Conservation (phyloP, 2,797 vertebrate genomes). For the Chiloscyllium punctatum region DNA sequence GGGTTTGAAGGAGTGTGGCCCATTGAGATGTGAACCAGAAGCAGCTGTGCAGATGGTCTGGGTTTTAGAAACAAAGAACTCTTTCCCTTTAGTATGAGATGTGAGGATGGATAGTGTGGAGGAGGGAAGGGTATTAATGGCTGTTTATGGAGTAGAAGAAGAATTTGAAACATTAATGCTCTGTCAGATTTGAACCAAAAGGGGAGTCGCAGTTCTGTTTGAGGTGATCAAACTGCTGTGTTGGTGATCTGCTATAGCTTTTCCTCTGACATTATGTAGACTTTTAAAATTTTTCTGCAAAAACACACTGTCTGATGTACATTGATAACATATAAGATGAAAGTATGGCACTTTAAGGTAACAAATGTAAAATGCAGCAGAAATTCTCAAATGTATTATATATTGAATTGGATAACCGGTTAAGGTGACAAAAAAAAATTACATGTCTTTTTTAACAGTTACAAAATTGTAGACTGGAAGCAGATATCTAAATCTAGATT, state of each 20-base stretch:
- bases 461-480: neutral
- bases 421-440: neutral
- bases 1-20: neutral
- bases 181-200: neutral
- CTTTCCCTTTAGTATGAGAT: neutral
- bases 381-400: neutral
- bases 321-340: neutral
- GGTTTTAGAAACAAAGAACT: conserved; percentile 7
- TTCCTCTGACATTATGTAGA: neutral
- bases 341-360: conserved; percentile 19
- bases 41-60: neutral
- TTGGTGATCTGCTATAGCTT: neutral
- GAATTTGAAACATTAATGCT: neutral
- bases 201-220: neutral
- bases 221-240: neutral
- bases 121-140: neutral
- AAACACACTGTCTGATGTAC: neutral
- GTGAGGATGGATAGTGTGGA: neutral
- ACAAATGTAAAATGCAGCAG: neutral
- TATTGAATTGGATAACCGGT: neutral
- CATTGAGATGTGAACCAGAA: neutral
- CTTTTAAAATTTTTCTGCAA: neutral
- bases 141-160: neutral
- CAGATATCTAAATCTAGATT: neutral
- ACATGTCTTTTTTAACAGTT: neutral